Conservation (phyloP, 2,113 vertebrate genomes). For the Cnemophilus loriae region DNA sequence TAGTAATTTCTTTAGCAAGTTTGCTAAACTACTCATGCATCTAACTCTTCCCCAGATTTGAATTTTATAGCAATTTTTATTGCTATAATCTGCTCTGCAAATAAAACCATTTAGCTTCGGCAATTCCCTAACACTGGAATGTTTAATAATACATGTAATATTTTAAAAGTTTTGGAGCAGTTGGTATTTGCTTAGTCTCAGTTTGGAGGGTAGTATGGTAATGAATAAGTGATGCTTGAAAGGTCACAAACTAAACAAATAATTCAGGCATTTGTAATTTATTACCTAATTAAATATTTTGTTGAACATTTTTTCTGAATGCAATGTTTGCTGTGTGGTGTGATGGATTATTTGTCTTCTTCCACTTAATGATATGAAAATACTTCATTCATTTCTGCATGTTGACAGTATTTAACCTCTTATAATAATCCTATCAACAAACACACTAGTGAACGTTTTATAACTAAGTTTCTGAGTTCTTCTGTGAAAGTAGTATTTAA, state of each 20-base stretch:
- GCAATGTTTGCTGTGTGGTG: background rate
- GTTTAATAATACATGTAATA: background rate
- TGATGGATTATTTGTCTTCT: background rate
- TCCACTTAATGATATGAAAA: background rate
- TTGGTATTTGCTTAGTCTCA: background rate
- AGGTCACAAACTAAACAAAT: constrained; percentile 22
- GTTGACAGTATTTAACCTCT: background rate
- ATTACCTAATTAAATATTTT: background rate
- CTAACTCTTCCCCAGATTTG: background rate
- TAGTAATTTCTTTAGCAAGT: background rate
- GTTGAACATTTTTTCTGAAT: background rate
- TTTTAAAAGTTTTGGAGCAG: background rate
- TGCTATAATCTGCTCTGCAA: background rate
- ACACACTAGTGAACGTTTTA: background rate
- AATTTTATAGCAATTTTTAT: background rate
- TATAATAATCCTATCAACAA: background rate
- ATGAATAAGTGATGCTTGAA: constrained; percentile 27
- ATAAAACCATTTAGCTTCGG: background rate
- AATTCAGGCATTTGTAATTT: background rate
- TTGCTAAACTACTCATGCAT: background rate
- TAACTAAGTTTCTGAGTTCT: background rate
- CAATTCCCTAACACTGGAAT: background rate
- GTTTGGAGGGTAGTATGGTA: background rate
- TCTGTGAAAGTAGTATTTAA: background rate
- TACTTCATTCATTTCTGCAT: background rate